phyloP scores from a whole-genome alignment of 1,140 invertebrate species.

The Diabrotica undecimpunctata region DNA sequence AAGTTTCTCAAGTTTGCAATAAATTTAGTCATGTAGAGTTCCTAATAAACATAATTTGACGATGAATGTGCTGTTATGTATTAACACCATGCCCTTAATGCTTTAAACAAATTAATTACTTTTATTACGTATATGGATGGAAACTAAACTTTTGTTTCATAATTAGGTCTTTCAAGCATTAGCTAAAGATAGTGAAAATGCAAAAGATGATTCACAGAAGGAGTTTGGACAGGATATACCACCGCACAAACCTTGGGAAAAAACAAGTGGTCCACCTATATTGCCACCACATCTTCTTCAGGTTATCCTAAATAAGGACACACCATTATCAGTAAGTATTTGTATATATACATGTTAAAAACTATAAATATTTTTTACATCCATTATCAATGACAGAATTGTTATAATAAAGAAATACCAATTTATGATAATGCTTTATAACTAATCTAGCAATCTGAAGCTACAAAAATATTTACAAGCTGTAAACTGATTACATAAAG shows the following conservation, averaged over 20 bases:
- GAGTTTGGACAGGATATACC: slow-evolving; percentile 89
- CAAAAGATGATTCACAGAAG: slow-evolving; percentile 64
- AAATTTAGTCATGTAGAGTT: too few species aligned
- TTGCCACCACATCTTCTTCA: slow-evolving; percentile 95
- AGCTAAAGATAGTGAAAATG: slow-evolving; percentile 83
- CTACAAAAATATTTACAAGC: too few species aligned
- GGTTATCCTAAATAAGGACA: slow-evolving; percentile 99
- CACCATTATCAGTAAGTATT: slow-evolving; percentile 78
- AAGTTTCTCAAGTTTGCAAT: too few species aligned
- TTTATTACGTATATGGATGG: neutral
- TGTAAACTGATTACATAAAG: too few species aligned
- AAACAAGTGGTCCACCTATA: slow-evolving; percentile 90
- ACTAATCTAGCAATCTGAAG: too few species aligned
- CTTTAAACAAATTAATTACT: neutral
- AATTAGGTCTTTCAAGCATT: slow-evolving; percentile 89
- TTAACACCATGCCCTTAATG: too few species aligned
- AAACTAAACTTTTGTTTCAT: neutral
- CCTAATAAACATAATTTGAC: too few species aligned
- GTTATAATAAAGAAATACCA: too few species aligned
- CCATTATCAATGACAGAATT: too few species aligned
- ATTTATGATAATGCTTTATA: too few species aligned
- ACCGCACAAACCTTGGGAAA: slow-evolving; percentile 84
- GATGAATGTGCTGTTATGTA: too few species aligned
- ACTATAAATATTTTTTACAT: too few species aligned
- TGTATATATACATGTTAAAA: slow-evolving; percentile 7